These are phyloP conservation scores for Donacobius atricapilla DNA, from an alignment of 2,113 vertebrate species.

Conservation along the genomic window DNA sequence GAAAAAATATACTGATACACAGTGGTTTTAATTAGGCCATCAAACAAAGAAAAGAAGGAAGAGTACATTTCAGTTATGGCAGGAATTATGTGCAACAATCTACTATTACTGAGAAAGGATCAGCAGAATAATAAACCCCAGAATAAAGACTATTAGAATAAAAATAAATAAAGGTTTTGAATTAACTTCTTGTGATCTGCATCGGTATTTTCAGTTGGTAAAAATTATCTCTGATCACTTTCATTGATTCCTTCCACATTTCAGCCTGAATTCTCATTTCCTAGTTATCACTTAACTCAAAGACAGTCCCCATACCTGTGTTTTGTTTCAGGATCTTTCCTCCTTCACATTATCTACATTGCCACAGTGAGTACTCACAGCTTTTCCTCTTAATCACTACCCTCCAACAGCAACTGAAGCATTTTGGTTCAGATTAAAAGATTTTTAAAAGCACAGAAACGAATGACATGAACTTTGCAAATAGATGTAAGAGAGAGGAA, in stretches of 20 bases:
- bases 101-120: neutral
- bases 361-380: neutral
- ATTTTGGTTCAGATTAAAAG: neutral
- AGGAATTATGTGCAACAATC: neutral
- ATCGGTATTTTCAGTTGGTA: neutral
- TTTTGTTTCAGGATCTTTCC: neutral
- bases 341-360: neutral
- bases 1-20: neutral
- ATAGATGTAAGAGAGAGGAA: slow-evolving; percentile 1
- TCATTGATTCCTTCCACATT: neutral
- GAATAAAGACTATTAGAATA: neutral
- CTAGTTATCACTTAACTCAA: neutral
- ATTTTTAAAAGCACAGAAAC: neutral
- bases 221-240: neutral
- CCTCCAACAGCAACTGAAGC: slow-evolving; percentile 12
- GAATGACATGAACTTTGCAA: slow-evolving; percentile 50
- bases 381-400: neutral
- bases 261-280: neutral
- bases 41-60: neutral
- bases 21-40: neutral
- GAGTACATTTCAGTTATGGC: neutral
- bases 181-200: neutral
- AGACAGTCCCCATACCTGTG: neutral
- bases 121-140: neutral
- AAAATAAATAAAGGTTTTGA: neutral